These are phyloP conservation scores for Macroteleia sp. DNA, from an alignment of 2,888 invertebrate species.

Conservation along the genomic window DNA sequence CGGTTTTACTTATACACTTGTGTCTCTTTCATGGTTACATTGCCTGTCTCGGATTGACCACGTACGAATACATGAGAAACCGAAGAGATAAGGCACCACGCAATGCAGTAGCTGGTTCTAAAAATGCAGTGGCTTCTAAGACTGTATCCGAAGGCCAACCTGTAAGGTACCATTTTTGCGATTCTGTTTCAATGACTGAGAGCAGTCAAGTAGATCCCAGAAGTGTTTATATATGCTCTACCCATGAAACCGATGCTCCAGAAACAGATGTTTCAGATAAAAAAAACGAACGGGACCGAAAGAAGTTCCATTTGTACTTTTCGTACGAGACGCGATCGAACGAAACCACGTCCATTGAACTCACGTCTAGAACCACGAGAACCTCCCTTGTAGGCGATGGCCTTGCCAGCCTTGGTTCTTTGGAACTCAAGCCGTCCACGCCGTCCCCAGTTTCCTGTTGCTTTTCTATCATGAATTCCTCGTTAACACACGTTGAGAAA, in stretches of 20 bases:
- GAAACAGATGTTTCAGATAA: conserved; percentile 25
- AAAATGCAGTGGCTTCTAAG: too few relatives aligned
- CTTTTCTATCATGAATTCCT: conserved; percentile 75
- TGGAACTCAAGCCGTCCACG: conserved; percentile 77
- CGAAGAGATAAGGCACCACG: conserved; percentile 72
- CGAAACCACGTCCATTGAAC: conserved; percentile 78
- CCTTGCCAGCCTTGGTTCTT: conserved; percentile 31
- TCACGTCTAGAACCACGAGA: conserved; percentile 70
- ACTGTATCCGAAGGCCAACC: too few relatives aligned
- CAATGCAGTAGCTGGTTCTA: too few relatives aligned
- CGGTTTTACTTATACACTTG: conserved; percentile 91
- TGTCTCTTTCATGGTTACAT: conserved; percentile 96
- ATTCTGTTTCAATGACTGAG: conserved; percentile 56
- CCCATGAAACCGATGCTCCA: conserved; percentile 51
- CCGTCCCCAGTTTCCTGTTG: conserved; percentile 82
- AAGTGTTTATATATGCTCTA: conserved; percentile 75
- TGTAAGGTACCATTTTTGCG: conserved; percentile 74
- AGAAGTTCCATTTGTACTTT: conserved; percentile 79
- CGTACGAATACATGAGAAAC: conserved; percentile 92
- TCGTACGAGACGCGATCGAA: conserved; percentile 76
- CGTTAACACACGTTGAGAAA: conserved; percentile 58
- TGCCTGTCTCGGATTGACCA: conserved; percentile 92
- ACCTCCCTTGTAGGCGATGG: conserved; percentile 3
- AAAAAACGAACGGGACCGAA: conserved; percentile 59
- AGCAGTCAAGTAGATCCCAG: conserved; percentile 48